Base-by-base conservation (phyloP, 2,888 invertebrate species). In the Andrena hattorfiana region DNA sequence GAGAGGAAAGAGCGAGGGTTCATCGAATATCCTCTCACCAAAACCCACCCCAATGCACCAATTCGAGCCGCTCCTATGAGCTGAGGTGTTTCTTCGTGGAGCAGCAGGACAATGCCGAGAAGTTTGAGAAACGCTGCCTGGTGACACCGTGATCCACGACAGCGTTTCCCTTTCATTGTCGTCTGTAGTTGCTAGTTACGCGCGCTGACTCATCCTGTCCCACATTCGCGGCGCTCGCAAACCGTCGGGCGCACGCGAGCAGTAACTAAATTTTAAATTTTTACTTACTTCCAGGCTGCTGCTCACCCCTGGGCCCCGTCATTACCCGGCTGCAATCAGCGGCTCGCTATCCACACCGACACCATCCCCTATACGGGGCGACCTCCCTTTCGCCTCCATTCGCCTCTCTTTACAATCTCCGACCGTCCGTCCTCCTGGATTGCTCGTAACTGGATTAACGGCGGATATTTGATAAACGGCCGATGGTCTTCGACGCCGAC, bases 201-300 rank as follows among this genome's bases (percentile, higher is more conserved):
- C 59, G 62, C 82, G 92, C 92, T 93, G 93, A 93, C 90, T 93
- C 93, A 93, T 92, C 90, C 83, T 79, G 84, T 82, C 86, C 86
- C 87, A 83, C 87, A 90, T 90, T 88, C 91, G 89, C 89, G 91
- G 89, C 89, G 88, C 90, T 90, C 89, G 90, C 89, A 91, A 90
- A 92, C 90, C 83, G 86, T 86, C 86, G 82, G 77, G 73, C 85
- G 91, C 92, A 92, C 91, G 92, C 91, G 89, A 90, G 90, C 92
- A 91, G 92, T 94, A 94, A 94, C 94, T 94, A 94, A 94, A 94
- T 94, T 94, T 94, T 92, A 94, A 94, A 94, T 94, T 94, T 94
- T 94, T 93, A 94, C 94, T 94, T 94, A 94, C 92, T 94, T 94
- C 94, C 94, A 93, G 93, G 91, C 94, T 93, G 87, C 93, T 94